These are phyloP conservation scores for Electrophaes corylata DNA, from an alignment of 2,888 invertebrate species.

Conservation along the genomic window DNA sequence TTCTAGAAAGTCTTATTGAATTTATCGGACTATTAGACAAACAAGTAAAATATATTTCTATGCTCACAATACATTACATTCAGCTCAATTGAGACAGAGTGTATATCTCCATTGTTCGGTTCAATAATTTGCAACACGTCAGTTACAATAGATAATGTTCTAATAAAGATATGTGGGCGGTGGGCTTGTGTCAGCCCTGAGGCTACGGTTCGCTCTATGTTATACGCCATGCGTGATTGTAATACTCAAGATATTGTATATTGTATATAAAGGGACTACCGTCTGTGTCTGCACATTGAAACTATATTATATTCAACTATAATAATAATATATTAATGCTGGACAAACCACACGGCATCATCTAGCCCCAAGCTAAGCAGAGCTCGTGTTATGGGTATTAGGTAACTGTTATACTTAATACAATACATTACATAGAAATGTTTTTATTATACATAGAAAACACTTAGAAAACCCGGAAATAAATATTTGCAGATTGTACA, in stretches of 20 bases:
- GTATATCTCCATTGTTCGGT: constrained; percentile 4
- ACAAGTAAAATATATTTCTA: neutral
- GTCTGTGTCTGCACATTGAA: no score
- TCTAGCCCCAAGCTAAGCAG: no score
- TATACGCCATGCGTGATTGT: neutral
- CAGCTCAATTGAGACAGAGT: constrained; percentile 6
- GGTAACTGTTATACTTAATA: no score
- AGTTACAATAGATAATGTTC: constrained; percentile 33
- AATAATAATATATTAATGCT: no score
- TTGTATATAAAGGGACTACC: no score
- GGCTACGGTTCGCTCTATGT: constrained; percentile 2
- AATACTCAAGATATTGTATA: neutral
- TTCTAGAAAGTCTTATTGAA: neutral
- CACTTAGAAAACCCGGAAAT: no score
- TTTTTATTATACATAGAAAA: no score
- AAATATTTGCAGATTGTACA: no score
- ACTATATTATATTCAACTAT: no score
- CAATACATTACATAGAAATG: no score
- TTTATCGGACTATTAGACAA: neutral
- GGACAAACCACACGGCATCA: no score
- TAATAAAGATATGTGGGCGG: constrained; percentile 27
- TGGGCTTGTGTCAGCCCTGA: constrained; percentile 11
- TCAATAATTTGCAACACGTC: constrained; percentile 15
- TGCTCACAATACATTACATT: neutral
- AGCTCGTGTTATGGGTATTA: no score